Percentiles rank a stretch among this genome's conserved stretches.
phyloP scores from a whole-genome alignment of 1,140 invertebrate genomes.

The Nautilus pompilius region DNA sequence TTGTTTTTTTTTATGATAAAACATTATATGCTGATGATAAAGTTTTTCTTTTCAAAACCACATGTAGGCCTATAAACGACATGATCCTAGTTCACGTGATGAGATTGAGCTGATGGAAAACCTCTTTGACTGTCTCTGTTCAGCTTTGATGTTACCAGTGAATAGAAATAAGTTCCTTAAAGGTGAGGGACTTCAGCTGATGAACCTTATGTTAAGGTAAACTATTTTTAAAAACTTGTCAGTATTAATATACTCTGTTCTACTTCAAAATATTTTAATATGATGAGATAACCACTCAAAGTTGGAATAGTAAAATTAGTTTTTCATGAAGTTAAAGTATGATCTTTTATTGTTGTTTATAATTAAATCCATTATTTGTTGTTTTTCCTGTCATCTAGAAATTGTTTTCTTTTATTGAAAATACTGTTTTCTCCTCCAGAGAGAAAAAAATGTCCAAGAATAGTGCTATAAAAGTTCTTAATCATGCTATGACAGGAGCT shows the following conservation, averaged over 20 bases:
- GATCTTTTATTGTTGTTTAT: too few species aligned
- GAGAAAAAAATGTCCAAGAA: slow-evolving; percentile 96
- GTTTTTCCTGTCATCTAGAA: too few species aligned
- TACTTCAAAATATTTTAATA: background rate
- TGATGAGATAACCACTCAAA: too few species aligned
- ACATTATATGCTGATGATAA: too few species aligned
- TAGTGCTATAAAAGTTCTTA: slow-evolving; percentile 93
- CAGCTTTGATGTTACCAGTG: slow-evolving; percentile 78
- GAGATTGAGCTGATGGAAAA: slow-evolving; percentile 99
- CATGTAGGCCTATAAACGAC: slow-evolving; percentile 82
- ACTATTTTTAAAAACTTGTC: too few species aligned
- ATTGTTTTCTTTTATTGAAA: background rate
- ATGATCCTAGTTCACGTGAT: slow-evolving; percentile 85
- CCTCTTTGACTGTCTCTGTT: slow-evolving; percentile 93
- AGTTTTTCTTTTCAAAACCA: slow-evolving; percentile 10
- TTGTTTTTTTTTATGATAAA: too few species aligned
- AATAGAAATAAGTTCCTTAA: slow-evolving; percentile 91
- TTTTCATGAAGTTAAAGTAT: background rate
- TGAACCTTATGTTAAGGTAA: slow-evolving; percentile 92
- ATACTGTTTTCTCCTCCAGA: slow-evolving; percentile 58
- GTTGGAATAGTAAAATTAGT: background rate
- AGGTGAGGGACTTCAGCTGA: slow-evolving; percentile 92
- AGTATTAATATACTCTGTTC: background rate
- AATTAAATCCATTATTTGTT: too few species aligned
- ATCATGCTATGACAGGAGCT: slow-evolving; percentile 89